Percentiles rank a stretch among this genome's conserved stretches.
phyloP scores from a whole-genome alignment of 2,797 vertebrate genomes.

The Anas capensis region DNA sequence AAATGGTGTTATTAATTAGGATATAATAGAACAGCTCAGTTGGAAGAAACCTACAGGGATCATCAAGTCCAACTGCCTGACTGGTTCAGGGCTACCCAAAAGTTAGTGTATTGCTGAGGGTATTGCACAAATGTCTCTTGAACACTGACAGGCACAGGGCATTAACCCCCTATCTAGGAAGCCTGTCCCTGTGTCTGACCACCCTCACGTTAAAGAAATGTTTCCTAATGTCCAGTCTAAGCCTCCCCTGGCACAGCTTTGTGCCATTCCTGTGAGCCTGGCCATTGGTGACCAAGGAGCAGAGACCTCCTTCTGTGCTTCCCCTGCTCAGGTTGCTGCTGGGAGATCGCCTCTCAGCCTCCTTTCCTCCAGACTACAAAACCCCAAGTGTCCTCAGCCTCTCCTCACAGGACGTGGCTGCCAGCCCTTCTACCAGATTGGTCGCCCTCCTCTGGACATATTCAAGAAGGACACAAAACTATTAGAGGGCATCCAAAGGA shows the following conservation, averaged over 20 bases:
- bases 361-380: neutral
- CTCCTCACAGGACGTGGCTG: neutral
- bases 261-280: neutral
- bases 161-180: neutral
- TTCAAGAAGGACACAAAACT: neutral
- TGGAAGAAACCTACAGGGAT: neutral
- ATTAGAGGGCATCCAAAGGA: no score
- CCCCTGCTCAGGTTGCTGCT: no score
- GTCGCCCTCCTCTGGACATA: neutral
- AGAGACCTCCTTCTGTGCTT: neutral
- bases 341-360: neutral
- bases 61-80: no score
- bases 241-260: neutral
- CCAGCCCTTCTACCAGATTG: neutral
- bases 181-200: neutral
- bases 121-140: neutral
- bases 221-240: neutral
- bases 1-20: neutral
- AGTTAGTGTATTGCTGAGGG: neutral
- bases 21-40: neutral
- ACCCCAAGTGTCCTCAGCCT: neutral
- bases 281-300: neutral
- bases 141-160: neutral
- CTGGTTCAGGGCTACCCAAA: neutral
- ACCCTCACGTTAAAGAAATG: neutral